Conservation (phyloP, 2,888 invertebrate species). For the Heliconius erato region DNA sequence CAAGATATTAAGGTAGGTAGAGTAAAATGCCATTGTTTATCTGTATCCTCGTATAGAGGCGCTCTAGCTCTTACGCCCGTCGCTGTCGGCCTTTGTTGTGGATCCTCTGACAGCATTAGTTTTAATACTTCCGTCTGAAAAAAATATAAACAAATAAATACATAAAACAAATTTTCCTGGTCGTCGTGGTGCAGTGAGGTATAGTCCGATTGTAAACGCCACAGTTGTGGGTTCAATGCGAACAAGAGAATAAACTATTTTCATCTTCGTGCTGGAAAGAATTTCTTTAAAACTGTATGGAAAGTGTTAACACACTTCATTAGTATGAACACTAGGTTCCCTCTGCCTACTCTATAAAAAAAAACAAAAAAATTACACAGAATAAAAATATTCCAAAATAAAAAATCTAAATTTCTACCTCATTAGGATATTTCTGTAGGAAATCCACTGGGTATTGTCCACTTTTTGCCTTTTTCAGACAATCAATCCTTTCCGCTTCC, state of each 20-base stretch:
- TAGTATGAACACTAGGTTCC: too few relatives aligned
- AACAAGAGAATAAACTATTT: too few relatives aligned
- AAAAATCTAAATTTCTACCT: slow-evolving; percentile 81
- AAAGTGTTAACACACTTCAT: too few relatives aligned
- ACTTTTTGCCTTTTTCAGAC: slow-evolving; percentile 88
- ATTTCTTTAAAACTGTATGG: too few relatives aligned
- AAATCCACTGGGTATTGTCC: slow-evolving; percentile 90
- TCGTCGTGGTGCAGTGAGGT: too few relatives aligned
- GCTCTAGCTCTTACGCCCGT: slow-evolving; percentile 88
- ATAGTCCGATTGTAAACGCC: too few relatives aligned
- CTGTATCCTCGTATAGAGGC: slow-evolving; percentile 82
- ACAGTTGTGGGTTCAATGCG: too few relatives aligned
- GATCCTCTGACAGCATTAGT: slow-evolving; percentile 91
- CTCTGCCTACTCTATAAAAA: too few relatives aligned
- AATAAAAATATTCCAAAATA: background rate
- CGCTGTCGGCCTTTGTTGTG: slow-evolving; percentile 91
- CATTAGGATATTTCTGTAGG: slow-evolving; percentile 86
- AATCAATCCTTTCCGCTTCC: slow-evolving; percentile 93
- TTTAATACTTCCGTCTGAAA: slow-evolving; percentile 89
- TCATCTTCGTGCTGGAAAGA: too few relatives aligned
- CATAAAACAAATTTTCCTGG: too few relatives aligned
- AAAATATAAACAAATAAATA: too few relatives aligned
- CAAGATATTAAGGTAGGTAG: slow-evolving; percentile 67
- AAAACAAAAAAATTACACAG: background rate
- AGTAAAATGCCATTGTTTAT: slow-evolving; percentile 83